Evolutionary conservation across 2,113 vertebrate species (phyloP), one percentile per base, ranked within the genome.

Genomic region (Romanogobio albipinnatus): DNA sequence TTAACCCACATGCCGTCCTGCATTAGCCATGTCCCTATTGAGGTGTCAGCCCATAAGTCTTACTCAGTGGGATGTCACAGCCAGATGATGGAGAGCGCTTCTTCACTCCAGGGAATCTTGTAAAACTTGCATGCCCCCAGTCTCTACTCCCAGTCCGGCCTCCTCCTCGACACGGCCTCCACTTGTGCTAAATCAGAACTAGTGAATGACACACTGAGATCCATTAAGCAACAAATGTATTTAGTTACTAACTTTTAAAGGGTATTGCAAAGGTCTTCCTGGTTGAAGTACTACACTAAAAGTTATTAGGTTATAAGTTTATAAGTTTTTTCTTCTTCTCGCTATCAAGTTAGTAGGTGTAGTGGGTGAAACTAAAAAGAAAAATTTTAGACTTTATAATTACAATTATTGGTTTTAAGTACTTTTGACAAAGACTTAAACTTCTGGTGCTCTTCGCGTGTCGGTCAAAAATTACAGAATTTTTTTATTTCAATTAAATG

Each of bases 31-130:
- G 83, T 86, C 83, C 85, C 85, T 17, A 81, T 53, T 84, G 91
- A 92, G 90, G 91, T 92, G 93, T 92, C 84, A 82, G 90, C 87
- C 84, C 85, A 87, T 88, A 87, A 90, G 88, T 90, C 87, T 91
- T 90, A 61, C 89, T 85, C 89, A 76, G 89, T 24, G 84, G 86
- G 90, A 86, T 33, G 71, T 58, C 81, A 45, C 83, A 71, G 81
- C 71, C 19, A 66, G 61, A 90, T 89, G 87, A 92, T 86, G 70
- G 84, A 92, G 85, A 84, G 89, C 85, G 75, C 87, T 87, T 89
- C 83, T 89, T 88, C 90, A 90, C 90, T 92, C 85, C 87, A 88
- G 91, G 91, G 85, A 85, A 92, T 88, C 92, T 92, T 90, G 94
- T 94, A 93, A 94, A 94, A 83, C 92, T 92, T 91, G 90, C 92